Conservation (phyloP, 2,113 vertebrate species). For the Cavia porcellus region DNA sequence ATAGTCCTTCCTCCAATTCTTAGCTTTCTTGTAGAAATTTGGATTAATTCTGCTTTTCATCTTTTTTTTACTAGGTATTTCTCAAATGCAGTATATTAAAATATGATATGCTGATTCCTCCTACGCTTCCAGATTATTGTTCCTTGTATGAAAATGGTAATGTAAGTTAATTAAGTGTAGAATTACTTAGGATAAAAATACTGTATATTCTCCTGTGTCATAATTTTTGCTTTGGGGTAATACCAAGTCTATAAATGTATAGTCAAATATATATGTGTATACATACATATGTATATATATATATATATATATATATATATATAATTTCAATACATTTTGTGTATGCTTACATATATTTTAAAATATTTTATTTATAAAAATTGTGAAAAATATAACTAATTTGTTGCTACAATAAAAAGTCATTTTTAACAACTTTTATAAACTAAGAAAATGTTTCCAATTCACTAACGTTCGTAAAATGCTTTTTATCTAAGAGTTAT, state of each 20-base stretch:
- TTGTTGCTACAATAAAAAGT: not conserved
- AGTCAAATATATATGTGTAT: not conserved
- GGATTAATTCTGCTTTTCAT: not conserved
- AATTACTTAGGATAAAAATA: not conserved
- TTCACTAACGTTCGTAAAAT: not conserved
- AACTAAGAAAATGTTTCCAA: not conserved
- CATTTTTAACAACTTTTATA: not conserved
- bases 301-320: not conserved
- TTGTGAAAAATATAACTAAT: not conserved
- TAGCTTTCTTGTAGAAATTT: not conserved
- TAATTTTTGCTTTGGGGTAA: not conserved
- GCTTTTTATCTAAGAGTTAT: not conserved
- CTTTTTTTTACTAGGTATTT: not conserved
- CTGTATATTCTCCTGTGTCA: not conserved
- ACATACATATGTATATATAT: not conserved
- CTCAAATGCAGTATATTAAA: not conserved
- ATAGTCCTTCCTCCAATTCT: not conserved
- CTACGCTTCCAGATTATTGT: not conserved
- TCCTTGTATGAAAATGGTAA: not conserved
- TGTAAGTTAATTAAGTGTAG: not conserved
- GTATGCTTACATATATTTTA: not conserved
- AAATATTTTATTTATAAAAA: not conserved
- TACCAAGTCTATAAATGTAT: not conserved
- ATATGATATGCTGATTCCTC: too few relatives aligned
- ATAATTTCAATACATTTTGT: not conserved